Percentiles rank a stretch among this genome's conserved stretches.
Evolutionary conservation across 2,113 vertebrate genomes (phyloP).

Genomic region (Scophthalmus maximus): DNA sequence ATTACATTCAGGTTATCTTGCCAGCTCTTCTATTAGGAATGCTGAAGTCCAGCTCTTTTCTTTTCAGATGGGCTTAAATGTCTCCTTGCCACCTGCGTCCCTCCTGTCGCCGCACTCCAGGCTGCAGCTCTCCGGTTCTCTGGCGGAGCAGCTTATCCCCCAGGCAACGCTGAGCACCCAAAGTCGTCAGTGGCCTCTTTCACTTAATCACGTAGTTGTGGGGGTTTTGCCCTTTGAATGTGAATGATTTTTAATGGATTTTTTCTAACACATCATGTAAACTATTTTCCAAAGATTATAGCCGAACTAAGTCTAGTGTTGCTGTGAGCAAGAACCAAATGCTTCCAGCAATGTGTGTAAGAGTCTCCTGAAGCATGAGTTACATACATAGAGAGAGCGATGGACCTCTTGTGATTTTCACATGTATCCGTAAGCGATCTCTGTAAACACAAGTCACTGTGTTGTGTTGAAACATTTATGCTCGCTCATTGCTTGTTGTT

Average conservation of each 20-base stretch:
- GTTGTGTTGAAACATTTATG: neutral
- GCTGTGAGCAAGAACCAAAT: neutral
- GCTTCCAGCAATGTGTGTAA: neutral
- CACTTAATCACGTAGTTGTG: constrained; percentile 28
- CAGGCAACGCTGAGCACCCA: constrained; percentile 78
- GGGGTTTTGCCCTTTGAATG: too few relatives aligned
- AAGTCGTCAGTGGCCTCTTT: constrained; percentile 78
- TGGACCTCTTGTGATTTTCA: constrained; percentile 40
- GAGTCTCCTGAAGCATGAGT: constrained; percentile 36
- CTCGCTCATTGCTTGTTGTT: neutral
- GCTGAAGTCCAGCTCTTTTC: constrained; percentile 78
- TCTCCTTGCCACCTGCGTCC: constrained; percentile 85
- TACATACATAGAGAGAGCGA: constrained; percentile 37
- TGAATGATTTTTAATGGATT: too few relatives aligned
- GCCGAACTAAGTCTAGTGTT: neutral
- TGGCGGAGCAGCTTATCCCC: constrained; percentile 77
- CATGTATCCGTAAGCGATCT: constrained; percentile 30
- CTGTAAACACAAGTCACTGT: neutral
- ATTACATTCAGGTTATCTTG: too few relatives aligned
- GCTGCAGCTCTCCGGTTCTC: constrained; percentile 77
- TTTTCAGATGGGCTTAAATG: constrained; percentile 84
- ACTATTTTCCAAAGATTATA: constrained; percentile 44
- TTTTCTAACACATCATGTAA: neutral
- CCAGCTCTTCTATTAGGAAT: constrained; percentile 10
- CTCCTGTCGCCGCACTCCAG: constrained; percentile 86